phyloP scores from a whole-genome alignment of 2,888 invertebrate genomes.

The Eristalinus aeneus region DNA sequence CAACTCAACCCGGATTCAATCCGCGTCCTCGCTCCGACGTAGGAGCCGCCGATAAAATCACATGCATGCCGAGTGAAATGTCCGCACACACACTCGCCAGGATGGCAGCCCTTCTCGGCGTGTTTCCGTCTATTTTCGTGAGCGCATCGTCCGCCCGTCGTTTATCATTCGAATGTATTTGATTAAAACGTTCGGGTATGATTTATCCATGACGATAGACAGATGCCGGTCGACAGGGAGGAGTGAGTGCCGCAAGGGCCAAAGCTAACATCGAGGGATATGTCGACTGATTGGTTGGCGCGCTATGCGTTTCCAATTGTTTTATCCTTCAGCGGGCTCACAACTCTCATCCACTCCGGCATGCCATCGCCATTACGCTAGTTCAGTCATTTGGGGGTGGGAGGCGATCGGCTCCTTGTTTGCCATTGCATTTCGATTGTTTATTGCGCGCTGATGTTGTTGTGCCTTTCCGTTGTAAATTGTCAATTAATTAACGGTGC shows the following conservation, averaged over 20 bases:
- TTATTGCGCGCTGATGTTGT: constrained; percentile 43
- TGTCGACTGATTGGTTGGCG: constrained; percentile 58
- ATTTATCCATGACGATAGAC: constrained; percentile 60
- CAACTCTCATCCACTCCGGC: neutral
- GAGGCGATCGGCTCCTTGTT: constrained; percentile 7
- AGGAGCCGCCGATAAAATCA: neutral
- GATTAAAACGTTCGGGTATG: constrained; percentile 55
- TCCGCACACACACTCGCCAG: neutral
- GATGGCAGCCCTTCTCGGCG: neutral
- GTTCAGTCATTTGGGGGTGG: neutral
- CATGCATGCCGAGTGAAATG: neutral
- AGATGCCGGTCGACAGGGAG: neutral
- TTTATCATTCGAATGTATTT: constrained; percentile 62
- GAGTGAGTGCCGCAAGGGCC: constrained; percentile 7
- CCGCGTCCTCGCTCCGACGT: neutral
- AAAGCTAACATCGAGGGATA: constrained; percentile 48
- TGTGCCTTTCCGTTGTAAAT: constrained; percentile 66
- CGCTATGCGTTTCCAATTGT: constrained; percentile 61
- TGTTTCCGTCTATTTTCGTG: neutral
- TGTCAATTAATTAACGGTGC: constrained; percentile 69
- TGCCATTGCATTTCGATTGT: constrained; percentile 57
- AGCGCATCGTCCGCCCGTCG: constrained; percentile 13
- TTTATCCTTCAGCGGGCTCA: constrained; percentile 7
- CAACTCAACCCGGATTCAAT: neutral
- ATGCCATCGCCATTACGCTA: neutral